phyloP scores from a whole-genome alignment of 1,140 invertebrate species.

The Spodoptera litura region DNA sequence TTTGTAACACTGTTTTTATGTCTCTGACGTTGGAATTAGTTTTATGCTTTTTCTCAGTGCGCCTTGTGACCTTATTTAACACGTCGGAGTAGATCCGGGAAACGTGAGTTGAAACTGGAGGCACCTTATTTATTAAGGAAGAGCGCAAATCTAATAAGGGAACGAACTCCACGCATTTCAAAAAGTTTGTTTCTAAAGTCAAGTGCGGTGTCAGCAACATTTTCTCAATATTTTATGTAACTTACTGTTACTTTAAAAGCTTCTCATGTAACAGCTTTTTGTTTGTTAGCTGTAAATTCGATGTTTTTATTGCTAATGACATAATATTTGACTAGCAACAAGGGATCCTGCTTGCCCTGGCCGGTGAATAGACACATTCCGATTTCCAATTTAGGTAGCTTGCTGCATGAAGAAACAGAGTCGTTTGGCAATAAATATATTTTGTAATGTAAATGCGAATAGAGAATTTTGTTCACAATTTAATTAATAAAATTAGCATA shows the following conservation, averaged over 20 bases:
- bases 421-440: slow-evolving; percentile 2
- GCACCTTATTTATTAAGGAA: slow-evolving; percentile 25
- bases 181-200: slow-evolving; percentile 25
- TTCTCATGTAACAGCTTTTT: slow-evolving; percentile 6
- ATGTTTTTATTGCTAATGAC: slow-evolving; percentile 22
- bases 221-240: slow-evolving; percentile 34
- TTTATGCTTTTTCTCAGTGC: slow-evolving; percentile 43
- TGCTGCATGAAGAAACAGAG: not conserved
- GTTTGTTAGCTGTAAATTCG: slow-evolving; percentile 38
- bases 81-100: slow-evolving; percentile 11
- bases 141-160: slow-evolving; percentile 42
- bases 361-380: not conserved
- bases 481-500: not conserved
- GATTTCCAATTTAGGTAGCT: slow-evolving; percentile 23
- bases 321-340: slow-evolving; percentile 7
- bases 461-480: slow-evolving; percentile 9
- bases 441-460: slow-evolving; percentile 7
- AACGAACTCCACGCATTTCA: slow-evolving; percentile 4
- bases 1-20: slow-evolving; percentile 53
- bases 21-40: slow-evolving; percentile 50
- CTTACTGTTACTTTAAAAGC: slow-evolving; percentile 34
- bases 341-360: not conserved
- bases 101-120: slow-evolving; percentile 33
- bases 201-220: slow-evolving; percentile 26
- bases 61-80: slow-evolving; percentile 40